Evolutionary conservation across 2,888 invertebrate species (phyloP), one percentile per base, ranked within the genome.

Genomic region (Pollenia labialis): DNA sequence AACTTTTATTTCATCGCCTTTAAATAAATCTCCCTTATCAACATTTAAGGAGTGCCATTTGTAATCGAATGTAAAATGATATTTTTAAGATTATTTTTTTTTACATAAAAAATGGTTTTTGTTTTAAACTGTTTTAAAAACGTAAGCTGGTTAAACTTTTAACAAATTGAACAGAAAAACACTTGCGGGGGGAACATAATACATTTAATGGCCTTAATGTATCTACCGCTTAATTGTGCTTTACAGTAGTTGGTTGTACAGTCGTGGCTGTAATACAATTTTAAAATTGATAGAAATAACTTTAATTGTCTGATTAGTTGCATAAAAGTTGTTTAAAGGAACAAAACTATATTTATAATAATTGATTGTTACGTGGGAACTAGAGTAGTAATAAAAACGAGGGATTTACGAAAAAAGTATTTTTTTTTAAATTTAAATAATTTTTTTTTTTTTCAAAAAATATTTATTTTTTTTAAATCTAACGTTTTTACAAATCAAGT

Each of bases 1-100:
- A 23, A 32, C 32, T 32, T 32, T 32, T 6, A 32, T 32, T 32
- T 32, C 6, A 32, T 32, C 32, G 32, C 6, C 32, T 32, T 6
- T 32, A 32, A 32, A 4, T 32, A 52, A 64, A 52, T 64, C 52
- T 64, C 64, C 4, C 32, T 64, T 54, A 76, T 32, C 50, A 4
- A 32, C 4, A 14, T 23, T 62, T 52, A 64, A 64, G 76, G 75
- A 14, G 77, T 46, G 77, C 12, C 60, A 50, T 18, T 54, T 16
- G 12, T 16, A 50, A 42, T 62, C 42, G 10, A 52, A 44, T 76
- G 42, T 64, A 23, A 52, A 54, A 32, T 42, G 52, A 42, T 52
- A 62, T 23, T 64, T 42, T 23, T 18, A 18, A 52, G n/a, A 52
- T 44, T 76, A 6, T 42, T n/a, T 12, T 58, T 1, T 6, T 6